These are phyloP conservation scores for Circaetus cinerascens DNA, from an alignment of 2,113 vertebrate species.

Conservation along the genomic window DNA sequence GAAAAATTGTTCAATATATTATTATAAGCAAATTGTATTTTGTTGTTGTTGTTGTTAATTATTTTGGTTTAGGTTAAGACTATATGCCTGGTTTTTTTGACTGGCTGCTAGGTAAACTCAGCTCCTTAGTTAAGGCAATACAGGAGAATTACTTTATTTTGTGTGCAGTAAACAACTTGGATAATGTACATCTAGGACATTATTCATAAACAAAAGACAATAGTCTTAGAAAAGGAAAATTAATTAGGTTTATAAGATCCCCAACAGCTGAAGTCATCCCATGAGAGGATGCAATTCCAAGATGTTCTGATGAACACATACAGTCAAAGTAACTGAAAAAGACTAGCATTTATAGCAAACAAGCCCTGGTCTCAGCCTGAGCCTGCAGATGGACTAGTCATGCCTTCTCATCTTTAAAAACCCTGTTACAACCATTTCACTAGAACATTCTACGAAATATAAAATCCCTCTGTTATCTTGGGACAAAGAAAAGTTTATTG, in stretches of 20 bases:
- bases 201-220: neutral
- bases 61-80: neutral
- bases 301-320: neutral
- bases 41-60: neutral
- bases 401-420: neutral
- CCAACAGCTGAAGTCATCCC: neutral
- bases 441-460: neutral
- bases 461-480: neutral
- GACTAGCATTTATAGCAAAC: neutral
- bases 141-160: neutral
- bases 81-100: neutral
- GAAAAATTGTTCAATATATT: neutral
- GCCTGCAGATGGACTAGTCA: neutral
- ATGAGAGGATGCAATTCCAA: neutral
- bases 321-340: neutral
- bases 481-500: neutral
- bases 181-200: neutral
- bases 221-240: neutral
- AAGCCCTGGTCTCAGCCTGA: neutral
- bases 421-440: neutral
- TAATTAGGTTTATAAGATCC: neutral
- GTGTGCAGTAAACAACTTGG: neutral
- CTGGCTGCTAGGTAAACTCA: neutral
- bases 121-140: neutral
- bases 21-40: neutral